phyloP scores from a whole-genome alignment of 2,888 invertebrate genomes.

The Acanthosepion lycidas region DNA sequence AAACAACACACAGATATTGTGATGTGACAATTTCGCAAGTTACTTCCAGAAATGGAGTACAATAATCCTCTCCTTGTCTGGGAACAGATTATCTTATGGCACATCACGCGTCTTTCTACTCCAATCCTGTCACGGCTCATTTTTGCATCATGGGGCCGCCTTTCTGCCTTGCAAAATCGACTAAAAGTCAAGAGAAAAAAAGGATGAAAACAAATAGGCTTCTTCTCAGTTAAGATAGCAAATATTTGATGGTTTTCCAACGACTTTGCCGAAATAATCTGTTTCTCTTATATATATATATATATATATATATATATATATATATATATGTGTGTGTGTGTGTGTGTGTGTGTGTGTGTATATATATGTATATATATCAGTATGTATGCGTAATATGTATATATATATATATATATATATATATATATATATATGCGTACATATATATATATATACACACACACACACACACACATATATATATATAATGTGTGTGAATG shows the following conservation, averaged over 20 bases:
- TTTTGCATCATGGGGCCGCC: background rate
- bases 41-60: background rate
- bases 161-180: background rate
- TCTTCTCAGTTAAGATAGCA: background rate
- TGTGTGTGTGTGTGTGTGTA: too few species aligned
- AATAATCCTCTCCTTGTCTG: background rate
- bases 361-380: background rate
- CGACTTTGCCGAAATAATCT: background rate
- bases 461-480: background rate
- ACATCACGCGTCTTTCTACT: background rate
- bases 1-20: background rate
- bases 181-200: background rate
- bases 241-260: background rate
- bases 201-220: background rate
- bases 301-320: background rate
- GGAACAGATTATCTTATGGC: background rate
- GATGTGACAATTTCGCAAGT: background rate
- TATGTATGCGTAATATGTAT: background rate
- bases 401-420: background rate
- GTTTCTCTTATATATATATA: background rate
- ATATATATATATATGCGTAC: background rate
- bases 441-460: background rate
- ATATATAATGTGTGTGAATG: too few species aligned
- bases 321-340: too few species aligned
- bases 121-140: background rate